Evolutionary conservation across 2,113 vertebrate genomes (phyloP), one percentile per base, ranked within the genome.

Genomic region (Ahaetulla prasina): DNA sequence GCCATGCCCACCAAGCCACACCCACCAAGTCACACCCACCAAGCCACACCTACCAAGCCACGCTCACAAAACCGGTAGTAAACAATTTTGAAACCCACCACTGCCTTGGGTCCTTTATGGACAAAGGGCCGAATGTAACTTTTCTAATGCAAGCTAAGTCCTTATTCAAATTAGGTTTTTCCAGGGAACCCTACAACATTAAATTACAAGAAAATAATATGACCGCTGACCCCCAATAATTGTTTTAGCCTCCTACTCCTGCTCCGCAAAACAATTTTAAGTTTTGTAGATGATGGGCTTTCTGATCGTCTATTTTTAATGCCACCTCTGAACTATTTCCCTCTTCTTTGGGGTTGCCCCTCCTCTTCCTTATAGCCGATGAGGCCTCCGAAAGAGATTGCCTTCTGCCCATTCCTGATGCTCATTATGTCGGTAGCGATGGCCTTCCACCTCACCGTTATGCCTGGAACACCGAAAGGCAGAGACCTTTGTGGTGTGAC

Each of bases 361-460:
- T 92, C 14, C 85, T 47, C 90, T 94, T 30, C 39, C 80, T 27
- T 2, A 7, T 22, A 47, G 87, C 4, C 0, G 2, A n/a, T 1
- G 22, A 68, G 84, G 49, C 49, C 8, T n/a, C 39, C 1, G 47
- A 68, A n/a, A 90, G 57, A 57, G 22, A 88, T 12, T 55, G 18
- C 30, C 49, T 88, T 86, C 91, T 5, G 20, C 94, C 90, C n/a
- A 0, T 92, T 74, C 91, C 93, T 11, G 54, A 93, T 90, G 22
- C 94, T 96, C 95, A 93, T 97, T 96, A 93, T 63, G 8, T 93
- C 50, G n/a, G 89, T 94, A 95, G 89, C 87, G 52, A 93, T 92
- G 96, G 94, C 96, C 96, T 97, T 94, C 93, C 94, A 95, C 97
- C 96, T 95, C 94, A 87, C 91, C n/a, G 52, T 96, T 95, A 92